Evolutionary conservation across 2,797 vertebrate species (phyloP).

Genomic region (Amblyopsis hoosieri): DNA sequence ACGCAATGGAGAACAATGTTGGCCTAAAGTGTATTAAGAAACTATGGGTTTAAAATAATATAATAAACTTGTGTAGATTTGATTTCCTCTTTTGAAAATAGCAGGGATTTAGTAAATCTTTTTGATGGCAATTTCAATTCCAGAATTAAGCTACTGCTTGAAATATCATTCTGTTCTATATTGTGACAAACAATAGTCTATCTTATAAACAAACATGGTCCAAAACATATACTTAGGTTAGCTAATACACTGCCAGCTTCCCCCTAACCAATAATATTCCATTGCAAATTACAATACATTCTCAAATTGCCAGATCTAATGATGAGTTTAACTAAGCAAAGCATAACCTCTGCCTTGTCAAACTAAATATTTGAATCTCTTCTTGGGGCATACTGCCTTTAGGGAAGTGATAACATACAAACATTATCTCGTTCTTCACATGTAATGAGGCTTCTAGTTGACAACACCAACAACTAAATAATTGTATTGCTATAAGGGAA

Average conservation of each 20-base stretch:
- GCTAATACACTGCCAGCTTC: too few species aligned
- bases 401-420: neutral
- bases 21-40: neutral
- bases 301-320: neutral
- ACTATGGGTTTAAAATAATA: neutral
- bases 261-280: neutral
- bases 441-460: neutral
- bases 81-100: neutral
- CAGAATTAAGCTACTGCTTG: neutral
- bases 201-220: neutral
- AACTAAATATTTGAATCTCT: neutral
- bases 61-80: too few species aligned
- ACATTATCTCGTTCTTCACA: neutral
- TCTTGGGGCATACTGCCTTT: neutral
- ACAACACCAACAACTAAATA: neutral
- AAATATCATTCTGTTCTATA: neutral
- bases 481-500: neutral
- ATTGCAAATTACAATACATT: constrained; percentile 14
- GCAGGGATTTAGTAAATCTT: neutral
- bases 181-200: neutral
- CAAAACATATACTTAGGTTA: neutral
- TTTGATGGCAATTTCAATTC: neutral
- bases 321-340: constrained; percentile 11
- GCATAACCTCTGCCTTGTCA: neutral
- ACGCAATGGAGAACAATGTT: constrained; percentile 36